Conservation (phyloP, 2,888 invertebrate species). For the Anthoptus insignis region DNA sequence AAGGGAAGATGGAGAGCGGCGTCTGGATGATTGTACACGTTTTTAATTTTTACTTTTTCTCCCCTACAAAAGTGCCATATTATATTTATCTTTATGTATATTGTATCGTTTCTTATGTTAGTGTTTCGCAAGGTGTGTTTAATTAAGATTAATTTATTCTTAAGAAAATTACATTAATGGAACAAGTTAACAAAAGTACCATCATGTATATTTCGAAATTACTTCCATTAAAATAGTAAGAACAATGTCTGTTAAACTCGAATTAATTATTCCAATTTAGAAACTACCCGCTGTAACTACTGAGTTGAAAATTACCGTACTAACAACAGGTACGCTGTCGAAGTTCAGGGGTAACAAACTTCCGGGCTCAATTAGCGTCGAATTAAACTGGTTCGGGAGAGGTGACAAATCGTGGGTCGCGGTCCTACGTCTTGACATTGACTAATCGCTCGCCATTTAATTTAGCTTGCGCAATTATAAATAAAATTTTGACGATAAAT, state of each 20-base stretch:
- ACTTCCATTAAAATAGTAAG: conserved; percentile 7
- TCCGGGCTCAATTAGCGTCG: conserved; percentile 81
- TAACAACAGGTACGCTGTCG: conserved; percentile 62
- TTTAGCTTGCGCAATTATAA: conserved; percentile 85
- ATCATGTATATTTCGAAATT: not conserved
- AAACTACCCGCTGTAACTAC: conserved; percentile 41
- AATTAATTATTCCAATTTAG: conserved; percentile 37
- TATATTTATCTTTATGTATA: not conserved
- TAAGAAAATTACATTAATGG: too few relatives aligned
- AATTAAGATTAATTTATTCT: too few relatives aligned
- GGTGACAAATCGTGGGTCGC: conserved; percentile 84
- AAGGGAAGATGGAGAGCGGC: conserved; percentile 60
- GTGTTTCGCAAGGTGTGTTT: conserved; percentile 9
- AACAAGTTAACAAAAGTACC: not conserved
- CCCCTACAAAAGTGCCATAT: conserved; percentile 28
- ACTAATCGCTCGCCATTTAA: conserved; percentile 83
- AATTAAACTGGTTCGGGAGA: conserved; percentile 78
- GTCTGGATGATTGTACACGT: conserved; percentile 61
- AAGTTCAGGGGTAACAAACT: conserved; percentile 72
- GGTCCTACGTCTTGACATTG: conserved; percentile 80
- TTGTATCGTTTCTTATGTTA: not conserved
- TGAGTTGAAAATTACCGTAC: conserved; percentile 67
- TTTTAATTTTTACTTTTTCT: conserved; percentile 59
- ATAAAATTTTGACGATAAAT: conserved; percentile 86
- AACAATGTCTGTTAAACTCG: conserved; percentile 30